Evolutionary conservation across 1,140 invertebrate genomes (phyloP), one percentile per base, ranked within the genome.

Genomic region (Megalonaias nervosa): DNA sequence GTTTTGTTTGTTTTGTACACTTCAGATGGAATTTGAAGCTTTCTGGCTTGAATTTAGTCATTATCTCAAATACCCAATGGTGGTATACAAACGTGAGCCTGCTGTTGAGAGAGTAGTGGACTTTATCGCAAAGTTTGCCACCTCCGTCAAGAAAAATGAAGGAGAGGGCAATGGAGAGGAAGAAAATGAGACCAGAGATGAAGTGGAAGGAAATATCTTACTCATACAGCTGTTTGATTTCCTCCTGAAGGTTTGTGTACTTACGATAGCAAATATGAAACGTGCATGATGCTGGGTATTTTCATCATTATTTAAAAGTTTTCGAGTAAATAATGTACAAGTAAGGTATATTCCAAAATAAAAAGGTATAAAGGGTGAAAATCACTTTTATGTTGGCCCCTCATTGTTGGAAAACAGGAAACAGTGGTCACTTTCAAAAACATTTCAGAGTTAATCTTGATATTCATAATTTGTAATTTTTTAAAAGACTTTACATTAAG

Each of bases 81-180:
- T 89, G 12, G 82, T 90, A 0, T 89, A 86, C 70, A 85, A 89
- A 67, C 76, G 89, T 62, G 94, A 94, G 82, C 92, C 93, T 4
- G 93, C 93, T 82, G 93, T 94, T 2, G 93, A 94, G 81, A 90
- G 92, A 48, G 93, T 93, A 0, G 89, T 95, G 21, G 92, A 93
- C 62, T 95, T 94, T 90, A 92, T 94, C 9, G 92, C 93, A 16
- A 93, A 93, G 69, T 94, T 94, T 87, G 93, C 93, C 60, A 92
- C 92, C 12, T 82, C 82, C 16, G 17, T 64, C 74, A 76, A 80
- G 38, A 61, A 38, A 23, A 56, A 77, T n/a, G 58, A 71, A 38
- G 21, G 9, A 3, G 55, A 64, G 23, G 26, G 19, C 1, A 71
- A 70, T 31, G 60, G 59, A 26, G 61, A n/a, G 58, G 73, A 76